Evolutionary conservation across 1,140 invertebrate genomes (phyloP), one percentile per base, ranked within the genome.

Genomic region (Heliconius himera): DNA sequence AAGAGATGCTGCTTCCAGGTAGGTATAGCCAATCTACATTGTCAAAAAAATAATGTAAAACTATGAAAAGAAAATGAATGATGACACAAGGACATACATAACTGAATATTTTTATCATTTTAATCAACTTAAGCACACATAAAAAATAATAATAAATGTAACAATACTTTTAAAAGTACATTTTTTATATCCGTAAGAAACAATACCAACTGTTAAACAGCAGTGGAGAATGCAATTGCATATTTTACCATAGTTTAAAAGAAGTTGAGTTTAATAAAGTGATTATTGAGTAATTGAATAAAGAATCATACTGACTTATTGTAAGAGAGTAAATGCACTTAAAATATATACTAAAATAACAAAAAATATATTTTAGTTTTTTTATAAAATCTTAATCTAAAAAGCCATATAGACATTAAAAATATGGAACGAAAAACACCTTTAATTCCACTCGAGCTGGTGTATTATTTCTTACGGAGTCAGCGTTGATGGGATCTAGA

Each of bases 381-480:
- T 20, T 72, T 38, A 41, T 13, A 38, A 72, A 36, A 72, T 41
- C 73, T 74, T 74, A 74, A 29, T 46, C 49, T 73, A 78, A 71
- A 38, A 79, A 71, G 60, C 29, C 38, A 66, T 26, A 66, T 26
- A 66, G 60, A 18, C 60, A 51, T 60, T 77, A 56, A 73, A 79
- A 80, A 70, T 76, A 70, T 84, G 85, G 83, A 91, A 90, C 82
- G 84, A 90, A 87, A 88, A 86, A 91, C 87, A 92, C 89, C 89
- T 91, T 90, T 71, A 77, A 82, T 81, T 83, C 84, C 84, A 81
- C 85, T 83, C 76, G 82, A 86, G 81, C 81, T 73, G 78, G 78
- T 77, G 83, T 90, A 91, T 91, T 88, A 89, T 91, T 91, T 86
- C 86, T 89, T 89, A 90, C 82, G 87, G 85, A 85, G 85, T 71